A percentile compares a stretch with the other conserved stretches of the same genome.
phyloP scores from a whole-genome alignment of 1,140 invertebrate species.

The Drosophila orena region DNA sequence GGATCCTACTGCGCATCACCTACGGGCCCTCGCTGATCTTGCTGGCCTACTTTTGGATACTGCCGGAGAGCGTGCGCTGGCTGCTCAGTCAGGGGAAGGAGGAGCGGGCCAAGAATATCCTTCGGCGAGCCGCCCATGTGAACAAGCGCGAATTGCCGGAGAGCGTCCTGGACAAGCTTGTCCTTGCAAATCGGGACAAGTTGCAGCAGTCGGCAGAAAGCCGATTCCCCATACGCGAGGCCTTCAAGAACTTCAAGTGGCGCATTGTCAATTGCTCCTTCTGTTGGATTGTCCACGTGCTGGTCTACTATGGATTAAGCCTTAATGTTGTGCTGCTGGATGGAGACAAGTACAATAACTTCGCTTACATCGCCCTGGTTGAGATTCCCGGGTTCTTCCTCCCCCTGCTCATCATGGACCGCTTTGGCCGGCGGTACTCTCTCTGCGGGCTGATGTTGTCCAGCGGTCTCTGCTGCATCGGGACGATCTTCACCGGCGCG shows the following conservation, averaged over 20 bases:
- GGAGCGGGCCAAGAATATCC: conserved; percentile 87
- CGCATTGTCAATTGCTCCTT: conserved; percentile 88
- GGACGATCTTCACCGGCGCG: conserved; percentile 60
- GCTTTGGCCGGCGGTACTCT: conserved; percentile 87
- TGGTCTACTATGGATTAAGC: conserved; percentile 93
- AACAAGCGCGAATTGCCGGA: conserved; percentile 88
- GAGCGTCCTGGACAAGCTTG: conserved; percentile 85
- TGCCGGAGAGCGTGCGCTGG: conserved; percentile 91
- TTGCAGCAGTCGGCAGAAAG: conserved; percentile 77
- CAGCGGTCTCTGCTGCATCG: conserved; percentile 86
- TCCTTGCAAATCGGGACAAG: conserved; percentile 80
- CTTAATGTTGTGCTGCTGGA: conserved; percentile 91
- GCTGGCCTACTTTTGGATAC: conserved; percentile 87
- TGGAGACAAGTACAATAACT: conserved; percentile 90
- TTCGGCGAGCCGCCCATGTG: conserved; percentile 88
- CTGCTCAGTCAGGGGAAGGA: conserved; percentile 89
- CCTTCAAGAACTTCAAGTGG: conserved; percentile 87
- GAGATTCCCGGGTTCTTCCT: conserved; percentile 90
- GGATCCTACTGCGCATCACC: conserved; percentile 88
- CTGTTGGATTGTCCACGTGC: conserved; percentile 89
- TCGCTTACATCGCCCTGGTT: conserved; percentile 89
- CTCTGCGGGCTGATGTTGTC: conserved; percentile 87
- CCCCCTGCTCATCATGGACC: conserved; percentile 88
- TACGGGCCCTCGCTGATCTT: conserved; percentile 89
- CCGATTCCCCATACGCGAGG: conserved; percentile 84